Base-by-base conservation (phyloP, 1,140 invertebrate genomes). In the Drosophila littoralis region DNA sequence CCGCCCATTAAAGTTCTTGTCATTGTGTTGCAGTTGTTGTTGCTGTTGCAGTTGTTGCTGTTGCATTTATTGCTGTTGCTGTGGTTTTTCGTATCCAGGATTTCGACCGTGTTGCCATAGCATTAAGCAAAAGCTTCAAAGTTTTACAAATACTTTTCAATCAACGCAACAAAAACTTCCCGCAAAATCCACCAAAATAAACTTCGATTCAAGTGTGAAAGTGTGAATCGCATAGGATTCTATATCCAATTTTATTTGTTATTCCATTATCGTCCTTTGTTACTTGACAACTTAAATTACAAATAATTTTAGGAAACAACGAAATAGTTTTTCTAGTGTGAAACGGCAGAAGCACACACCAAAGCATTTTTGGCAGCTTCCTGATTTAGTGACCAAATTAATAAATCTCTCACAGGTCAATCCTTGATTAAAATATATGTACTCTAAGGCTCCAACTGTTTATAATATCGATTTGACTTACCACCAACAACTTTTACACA, bases 1-100 rank as follows among this genome's bases (percentile, higher is more conserved):
- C 68, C 72, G 79, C 71, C 79, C 77, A 81, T 85, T 85, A 85
- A 81, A 82, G 71, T 77, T 63, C 75, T 67, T 86, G 46, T 67
- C 71, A 79, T 76, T 85, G 77, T 79, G 74, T 55, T 36, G 42
- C 15, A 9, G 50, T 51, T 43, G 68, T 64, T 76, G 70, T 51
- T 40, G 35, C 12, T n/a, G 58, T 52, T 48, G 69, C 61, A 74
- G 33, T 45, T 73, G 64, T 66, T 48, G 22, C 22, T 28, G 52
- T 67, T 60, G 58, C 42, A 60, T 38, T 42, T 55, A n/a, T 45
- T 42, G 45, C 40, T 55, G 32, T 38, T 57, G 42, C 51, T 68
- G 68, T 66, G 71, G 69, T 52, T 63, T 38, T 65, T 52, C 54
- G 61, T 78, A 77, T 68, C 82, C 86, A 81, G 75, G 66, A 78